These are phyloP conservation scores for Fopius arisanus DNA, from an alignment of 1,140 invertebrate genomes.

Conservation along the genomic window DNA sequence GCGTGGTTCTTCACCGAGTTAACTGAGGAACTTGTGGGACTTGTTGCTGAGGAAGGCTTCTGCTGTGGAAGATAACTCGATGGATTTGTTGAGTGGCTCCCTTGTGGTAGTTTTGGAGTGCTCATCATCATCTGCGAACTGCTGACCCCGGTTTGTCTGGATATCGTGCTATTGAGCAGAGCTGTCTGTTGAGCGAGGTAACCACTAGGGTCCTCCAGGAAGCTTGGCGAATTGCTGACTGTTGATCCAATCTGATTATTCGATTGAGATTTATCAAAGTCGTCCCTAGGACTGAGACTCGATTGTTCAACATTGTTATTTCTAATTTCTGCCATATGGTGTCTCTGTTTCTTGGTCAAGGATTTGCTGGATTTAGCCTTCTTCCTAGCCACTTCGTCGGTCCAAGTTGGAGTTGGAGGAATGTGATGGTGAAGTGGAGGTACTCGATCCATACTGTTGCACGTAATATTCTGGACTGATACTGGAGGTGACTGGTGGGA, in stretches of 20 bases:
- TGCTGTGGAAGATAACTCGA: slow-evolving; percentile 54
- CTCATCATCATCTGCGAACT: slow-evolving; percentile 58
- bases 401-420: slow-evolving; percentile 69
- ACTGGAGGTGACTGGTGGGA: slow-evolving; percentile 45
- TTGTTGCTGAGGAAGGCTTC: slow-evolving; percentile 58
- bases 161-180: slow-evolving; percentile 83
- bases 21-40: slow-evolving; percentile 51
- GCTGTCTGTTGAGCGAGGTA: slow-evolving; percentile 88
- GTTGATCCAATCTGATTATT: slow-evolving; percentile 51
- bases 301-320: slow-evolving; percentile 45
- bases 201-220: slow-evolving; percentile 88
- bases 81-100: slow-evolving; percentile 31
- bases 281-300: slow-evolving; percentile 44
- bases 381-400: slow-evolving; percentile 71
- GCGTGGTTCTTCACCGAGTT: slow-evolving; percentile 58
- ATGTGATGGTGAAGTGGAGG: slow-evolving; percentile 76
- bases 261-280: slow-evolving; percentile 55
- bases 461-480: slow-evolving; percentile 52
- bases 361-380: slow-evolving; percentile 69
- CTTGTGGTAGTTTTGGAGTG: slow-evolving; percentile 52
- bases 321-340: slow-evolving; percentile 54
- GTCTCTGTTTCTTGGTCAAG: slow-evolving; percentile 67
- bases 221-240: slow-evolving; percentile 69
- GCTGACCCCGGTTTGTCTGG: slow-evolving; percentile 72
- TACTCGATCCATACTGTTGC: slow-evolving; percentile 71